Percentiles rank a stretch among this genome's conserved stretches.
Evolutionary conservation across 2,797 vertebrate genomes (phyloP).

Genomic region (Coranthus polyacanthus): DNA sequence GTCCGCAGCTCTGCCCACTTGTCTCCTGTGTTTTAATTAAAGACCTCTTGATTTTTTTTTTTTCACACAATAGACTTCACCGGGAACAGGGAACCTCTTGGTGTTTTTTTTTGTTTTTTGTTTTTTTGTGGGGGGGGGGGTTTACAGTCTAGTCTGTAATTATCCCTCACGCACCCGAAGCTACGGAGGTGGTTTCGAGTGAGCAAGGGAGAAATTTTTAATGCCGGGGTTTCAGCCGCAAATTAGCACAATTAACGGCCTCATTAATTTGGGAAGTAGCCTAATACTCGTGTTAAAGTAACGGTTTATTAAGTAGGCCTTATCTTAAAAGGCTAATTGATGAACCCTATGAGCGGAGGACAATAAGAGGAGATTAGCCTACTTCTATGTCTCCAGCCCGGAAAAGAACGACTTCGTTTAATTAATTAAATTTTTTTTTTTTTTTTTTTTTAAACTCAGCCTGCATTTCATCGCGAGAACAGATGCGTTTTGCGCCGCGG

Average conservation of each 20-base stretch:
- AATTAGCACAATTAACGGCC: conserved; percentile 84
- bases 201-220: conserved; percentile 64
- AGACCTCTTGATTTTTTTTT: conserved; percentile 69
- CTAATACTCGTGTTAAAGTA: conserved; percentile 78
- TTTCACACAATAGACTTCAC: conserved; percentile 64
- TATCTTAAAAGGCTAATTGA: conserved; percentile 75
- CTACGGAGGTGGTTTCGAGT: conserved; percentile 71
- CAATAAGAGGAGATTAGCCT: conserved; percentile 34
- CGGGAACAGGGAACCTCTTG: conserved; percentile 76
- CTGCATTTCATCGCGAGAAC: conserved; percentile 20
- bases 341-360: conserved; percentile 56
- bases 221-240: conserved; percentile 74
- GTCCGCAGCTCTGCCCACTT: conserved; percentile 39
- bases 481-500: no score
- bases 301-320: conserved; percentile 79
- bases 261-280: conserved; percentile 83
- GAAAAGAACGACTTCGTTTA: background rate
- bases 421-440: no score
- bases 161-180: conserved; percentile 78
- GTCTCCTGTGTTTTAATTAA: conserved; percentile 74
- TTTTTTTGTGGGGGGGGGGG: no score
- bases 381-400: no score
- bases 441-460: no score
- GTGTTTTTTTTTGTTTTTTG: no score
- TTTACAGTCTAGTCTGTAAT: conserved; percentile 79